Base-by-base conservation (phyloP, 2,888 invertebrate species). In the Dynastes maya region DNA sequence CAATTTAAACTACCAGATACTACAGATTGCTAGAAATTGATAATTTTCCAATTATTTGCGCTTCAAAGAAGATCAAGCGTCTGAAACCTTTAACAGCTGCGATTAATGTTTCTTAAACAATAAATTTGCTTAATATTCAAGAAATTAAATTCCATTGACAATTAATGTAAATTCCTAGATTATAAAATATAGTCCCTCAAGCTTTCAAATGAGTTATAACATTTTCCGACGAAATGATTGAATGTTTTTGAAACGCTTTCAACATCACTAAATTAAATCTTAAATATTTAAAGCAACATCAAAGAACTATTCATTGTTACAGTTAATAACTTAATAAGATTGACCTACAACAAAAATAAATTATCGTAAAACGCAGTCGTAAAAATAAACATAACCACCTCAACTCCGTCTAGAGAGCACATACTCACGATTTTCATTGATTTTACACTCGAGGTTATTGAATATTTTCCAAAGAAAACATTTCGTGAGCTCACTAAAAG, bases 321-420 rank as follows among this genome's bases (percentile, higher is more conserved):
- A 72, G 22, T 58, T 58, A 72, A 16, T 72, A 58, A 40, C n/a
- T 32, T 58, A 45, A 37, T 16, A 72, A 72, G 27, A 72, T 40
- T 72, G 72, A 72, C 58, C 72, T 72, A 58, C 58, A 72, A 72
- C 45, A 72, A 72, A 72, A 72, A 72, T 58, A 72, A 72, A 58
- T 58, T 16, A 16, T 58, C 58, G 58, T 40, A 58, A 40, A 72
- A 55, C 13, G 16, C 9, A 58, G 51, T 51, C 27, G 32, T 68
- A 72, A 72, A 70, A 72, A 32, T 22, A 55, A 32, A 58, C 72
- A 58, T 37, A 58, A 72, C 58, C 55, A 40, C 67, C 67, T 9
- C 45, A 45, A 67, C 22, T 49, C 22, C 22, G 67, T 45, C n/a
- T 45, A n/a, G 29, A n/a, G 11, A 49, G 51, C 51, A 68, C 58